Conservation (phyloP, 2,888 invertebrate genomes). For the Clitarchus hookeri region DNA sequence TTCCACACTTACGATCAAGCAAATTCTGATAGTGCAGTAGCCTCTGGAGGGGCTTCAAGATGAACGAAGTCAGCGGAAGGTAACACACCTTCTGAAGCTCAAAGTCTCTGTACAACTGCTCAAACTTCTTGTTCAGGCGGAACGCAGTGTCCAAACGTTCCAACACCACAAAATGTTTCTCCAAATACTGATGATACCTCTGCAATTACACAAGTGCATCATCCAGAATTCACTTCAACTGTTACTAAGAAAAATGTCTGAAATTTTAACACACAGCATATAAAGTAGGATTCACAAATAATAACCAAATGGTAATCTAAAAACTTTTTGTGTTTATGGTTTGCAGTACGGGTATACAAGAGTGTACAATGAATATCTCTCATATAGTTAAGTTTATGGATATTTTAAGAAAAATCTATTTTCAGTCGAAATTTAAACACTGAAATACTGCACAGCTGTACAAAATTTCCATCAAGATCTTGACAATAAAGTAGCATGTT, state of each 20-base stretch:
- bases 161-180: slow-evolving; percentile 74
- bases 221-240: neutral
- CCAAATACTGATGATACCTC: slow-evolving; percentile 73
- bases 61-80: slow-evolving; percentile 79
- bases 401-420: too few relatives aligned
- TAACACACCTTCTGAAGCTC: slow-evolving; percentile 85
- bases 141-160: slow-evolving; percentile 79
- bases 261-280: neutral
- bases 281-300: too few relatives aligned
- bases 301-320: too few relatives aligned
- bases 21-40: slow-evolving; percentile 81
- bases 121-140: slow-evolving; percentile 70
- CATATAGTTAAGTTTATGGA: too few relatives aligned
- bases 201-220: slow-evolving; percentile 50
- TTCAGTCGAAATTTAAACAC: too few relatives aligned
- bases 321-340: too few relatives aligned
- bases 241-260: neutral
- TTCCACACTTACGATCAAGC: slow-evolving; percentile 68
- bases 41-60: slow-evolving; percentile 82
- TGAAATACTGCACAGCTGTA: too few relatives aligned
- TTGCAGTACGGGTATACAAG: too few relatives aligned
- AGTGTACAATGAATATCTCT: too few relatives aligned
- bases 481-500: too few relatives aligned
- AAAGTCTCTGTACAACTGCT: slow-evolving; percentile 73
- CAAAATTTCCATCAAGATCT: too few relatives aligned